Conservation (phyloP, 2,797 vertebrate genomes). For the Balearica regulorum region DNA sequence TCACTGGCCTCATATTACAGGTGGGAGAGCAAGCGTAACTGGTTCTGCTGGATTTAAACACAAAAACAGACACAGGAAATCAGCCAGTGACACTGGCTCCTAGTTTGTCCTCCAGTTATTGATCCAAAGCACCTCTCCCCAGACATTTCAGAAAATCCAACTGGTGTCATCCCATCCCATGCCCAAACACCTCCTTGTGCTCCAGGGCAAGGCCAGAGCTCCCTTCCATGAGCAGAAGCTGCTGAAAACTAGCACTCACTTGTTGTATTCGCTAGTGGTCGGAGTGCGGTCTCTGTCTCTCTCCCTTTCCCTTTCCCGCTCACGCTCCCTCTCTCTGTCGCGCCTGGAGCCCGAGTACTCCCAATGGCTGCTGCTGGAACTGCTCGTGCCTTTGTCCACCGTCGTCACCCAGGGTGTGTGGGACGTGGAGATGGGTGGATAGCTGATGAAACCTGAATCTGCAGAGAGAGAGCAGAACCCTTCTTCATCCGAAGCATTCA, state of each 20-base stretch:
- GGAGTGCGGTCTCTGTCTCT: slow-evolving; percentile 64
- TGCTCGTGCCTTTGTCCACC: slow-evolving; percentile 64
- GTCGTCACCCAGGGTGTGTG: slow-evolving; percentile 69
- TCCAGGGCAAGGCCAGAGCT: not conserved
- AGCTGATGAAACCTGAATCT: slow-evolving; percentile 74
- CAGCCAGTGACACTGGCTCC: not conserved
- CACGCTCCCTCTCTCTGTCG: slow-evolving; percentile 54
- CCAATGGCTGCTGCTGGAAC: slow-evolving; percentile 66
- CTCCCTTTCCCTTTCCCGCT: slow-evolving; percentile 50
- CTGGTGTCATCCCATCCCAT: rapidly evolving
- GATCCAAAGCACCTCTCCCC: not conserved
- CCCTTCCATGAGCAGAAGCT: not conserved
- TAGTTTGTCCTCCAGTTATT: not conserved
- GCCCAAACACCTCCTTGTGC: rapidly evolving
- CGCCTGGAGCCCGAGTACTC: slow-evolving; percentile 65
- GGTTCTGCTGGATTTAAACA: slow-evolving; percentile 31
- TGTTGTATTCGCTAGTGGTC: slow-evolving; percentile 70
- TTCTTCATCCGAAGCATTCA: rapidly evolving
- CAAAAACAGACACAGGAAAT: not conserved
- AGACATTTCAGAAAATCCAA: not conserved
- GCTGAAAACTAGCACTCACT: not conserved
- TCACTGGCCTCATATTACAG: not conserved
- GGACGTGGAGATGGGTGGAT: slow-evolving; percentile 68
- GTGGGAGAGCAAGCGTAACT: slow-evolving; percentile 5
- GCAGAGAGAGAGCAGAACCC: not conserved